Evolutionary conservation across 2,797 vertebrate species (phyloP).

Genomic region (Cirrhinus molitorella): DNA sequence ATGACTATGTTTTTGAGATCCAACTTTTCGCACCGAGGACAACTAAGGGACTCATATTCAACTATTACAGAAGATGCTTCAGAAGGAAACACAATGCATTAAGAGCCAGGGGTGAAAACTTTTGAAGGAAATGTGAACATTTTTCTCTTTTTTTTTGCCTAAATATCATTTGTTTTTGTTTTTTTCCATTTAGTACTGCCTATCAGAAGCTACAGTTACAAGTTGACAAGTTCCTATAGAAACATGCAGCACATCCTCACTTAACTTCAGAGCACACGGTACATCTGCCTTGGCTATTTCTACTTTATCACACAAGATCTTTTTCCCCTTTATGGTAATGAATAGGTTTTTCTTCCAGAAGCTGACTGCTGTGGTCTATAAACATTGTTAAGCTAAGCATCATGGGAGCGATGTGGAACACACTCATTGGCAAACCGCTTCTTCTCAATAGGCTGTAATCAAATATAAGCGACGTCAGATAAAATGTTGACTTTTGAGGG

Average conservation of each 20-base stretch:
- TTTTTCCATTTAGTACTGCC: too few relatives aligned
- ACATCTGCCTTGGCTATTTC: background rate
- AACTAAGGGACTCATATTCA: too few relatives aligned
- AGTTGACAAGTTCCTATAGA: too few relatives aligned
- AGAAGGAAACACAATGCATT: too few relatives aligned
- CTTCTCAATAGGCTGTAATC: background rate
- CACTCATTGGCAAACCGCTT: background rate
- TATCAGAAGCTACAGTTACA: too few relatives aligned
- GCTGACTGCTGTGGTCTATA: background rate
- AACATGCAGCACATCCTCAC: background rate
- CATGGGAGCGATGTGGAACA: background rate
- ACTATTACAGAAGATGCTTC: too few relatives aligned
- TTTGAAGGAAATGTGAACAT: too few relatives aligned
- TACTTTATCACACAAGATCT: background rate
- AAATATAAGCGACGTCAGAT: background rate
- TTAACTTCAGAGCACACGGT: background rate
- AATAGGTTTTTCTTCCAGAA: slow-evolving; percentile 2
- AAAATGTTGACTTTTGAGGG: background rate
- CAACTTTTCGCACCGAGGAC: too few relatives aligned
- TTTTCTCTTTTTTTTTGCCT: too few relatives aligned
- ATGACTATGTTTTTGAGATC: too few relatives aligned
- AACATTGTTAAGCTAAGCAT: background rate
- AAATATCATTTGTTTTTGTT: too few relatives aligned
- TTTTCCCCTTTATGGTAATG: background rate
- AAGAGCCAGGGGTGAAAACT: too few relatives aligned